Evolutionary conservation across 2,113 vertebrate genomes (phyloP), one percentile per base, ranked within the genome.

Genomic region (Hemiprocne comata): DNA sequence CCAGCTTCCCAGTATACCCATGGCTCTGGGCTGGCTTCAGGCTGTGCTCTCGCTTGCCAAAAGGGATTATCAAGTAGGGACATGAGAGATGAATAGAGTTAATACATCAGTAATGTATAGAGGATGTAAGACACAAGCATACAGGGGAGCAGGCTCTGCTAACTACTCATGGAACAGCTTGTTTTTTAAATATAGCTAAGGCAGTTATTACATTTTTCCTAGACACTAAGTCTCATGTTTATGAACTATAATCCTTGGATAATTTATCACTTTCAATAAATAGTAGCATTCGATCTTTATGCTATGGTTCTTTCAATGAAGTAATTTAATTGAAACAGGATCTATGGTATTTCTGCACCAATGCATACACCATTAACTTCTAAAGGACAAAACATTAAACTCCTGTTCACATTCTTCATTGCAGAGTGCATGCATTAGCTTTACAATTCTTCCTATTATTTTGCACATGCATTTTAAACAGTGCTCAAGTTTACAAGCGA

Each of bases 201-300:
- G 72, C 33, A 79, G n/a, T 81, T 77, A 55, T 53, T 92, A 53
- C 28, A 55, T 81, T 86, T 90, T 93, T 71, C 60, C 71, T 88
- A 80, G 77, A 66, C 55, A 42, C 19, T 17, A 48, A 86, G 58
- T 67, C 66, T 51, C 23, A 24, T 73, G 84, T 91, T 93, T 94
- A 71, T 86, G 78, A 95, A 74, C 76, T 64, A 48, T 83, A 94
- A 77, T 86, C 69, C 89, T 74, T 67, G 75, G 62, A 78, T 77
- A 78, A 89, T 93, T 96, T 94, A 94, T 97, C 64, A 61, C 66
- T 93, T 96, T 78, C 69, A 93, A 80, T 77, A 96, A 95, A 88
- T 86, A 86, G 76, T 36, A 69, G 69, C 40, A 71, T 94, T 94
- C 4, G 36, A 72, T 95, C 51, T 92, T 90, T 46, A 31, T 72